Evolutionary conservation across 1,140 invertebrate genomes (phyloP).

Genomic region (Drosophila watanabei): DNA sequence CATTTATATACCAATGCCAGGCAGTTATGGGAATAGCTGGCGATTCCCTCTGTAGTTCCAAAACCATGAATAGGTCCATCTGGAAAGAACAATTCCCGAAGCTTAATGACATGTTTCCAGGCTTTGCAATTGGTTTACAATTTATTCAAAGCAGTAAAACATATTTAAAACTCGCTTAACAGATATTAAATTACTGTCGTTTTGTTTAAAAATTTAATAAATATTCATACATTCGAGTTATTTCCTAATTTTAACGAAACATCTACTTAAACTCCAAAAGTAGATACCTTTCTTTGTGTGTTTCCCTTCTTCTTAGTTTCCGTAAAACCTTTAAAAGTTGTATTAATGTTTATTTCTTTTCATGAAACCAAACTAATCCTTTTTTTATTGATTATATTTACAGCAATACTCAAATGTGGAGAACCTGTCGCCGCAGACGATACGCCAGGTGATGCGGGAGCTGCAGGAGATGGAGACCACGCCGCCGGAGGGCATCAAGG

Average conservation of each 20-base stretch:
- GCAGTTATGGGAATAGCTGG: not conserved
- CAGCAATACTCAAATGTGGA: conserved; percentile 94
- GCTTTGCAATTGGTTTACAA: not conserved
- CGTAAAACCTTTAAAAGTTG: not conserved
- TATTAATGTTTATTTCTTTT: not conserved
- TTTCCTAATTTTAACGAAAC: not conserved
- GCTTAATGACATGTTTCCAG: not conserved
- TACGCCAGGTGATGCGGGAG: conserved; percentile 93
- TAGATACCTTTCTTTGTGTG: not conserved
- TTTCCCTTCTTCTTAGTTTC: not conserved
- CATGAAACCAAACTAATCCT: conserved; percentile 1
- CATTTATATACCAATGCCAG: not conserved
- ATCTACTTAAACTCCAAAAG: not conserved
- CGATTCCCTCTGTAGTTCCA: not conserved
- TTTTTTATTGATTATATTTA: not conserved
- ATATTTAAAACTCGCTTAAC: not conserved
- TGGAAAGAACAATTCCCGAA: not conserved
- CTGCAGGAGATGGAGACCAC: conserved; percentile 91
- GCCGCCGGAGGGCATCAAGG: conserved; percentile 95
- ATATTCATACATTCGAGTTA: not conserved
- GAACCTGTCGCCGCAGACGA: conserved; percentile 97
- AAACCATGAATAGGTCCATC: not conserved
- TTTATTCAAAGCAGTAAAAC: not conserved
- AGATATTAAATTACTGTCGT: not conserved
- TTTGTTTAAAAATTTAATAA: not conserved